These are phyloP conservation scores for Dolomedes plantarius DNA, from an alignment of 2,888 invertebrate species.

Conservation along the genomic window DNA sequence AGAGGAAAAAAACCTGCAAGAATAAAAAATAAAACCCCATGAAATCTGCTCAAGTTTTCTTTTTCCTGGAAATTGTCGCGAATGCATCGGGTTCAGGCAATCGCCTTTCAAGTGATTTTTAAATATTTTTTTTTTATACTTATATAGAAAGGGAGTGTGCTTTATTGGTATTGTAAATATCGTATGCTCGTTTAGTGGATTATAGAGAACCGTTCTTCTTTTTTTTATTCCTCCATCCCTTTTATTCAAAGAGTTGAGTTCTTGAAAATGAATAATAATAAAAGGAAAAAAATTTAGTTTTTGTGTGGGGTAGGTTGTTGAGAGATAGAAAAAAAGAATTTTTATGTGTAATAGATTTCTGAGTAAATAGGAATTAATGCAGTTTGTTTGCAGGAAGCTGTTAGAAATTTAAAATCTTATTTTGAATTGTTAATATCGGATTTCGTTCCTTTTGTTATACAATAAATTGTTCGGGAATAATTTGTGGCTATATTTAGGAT, in stretches of 20 bases:
- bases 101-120: constrained; percentile 3
- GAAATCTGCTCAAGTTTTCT: constrained; percentile 24
- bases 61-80: constrained; percentile 9
- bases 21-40: constrained; percentile 17
- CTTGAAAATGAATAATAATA: too few relatives aligned
- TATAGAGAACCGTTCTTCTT: neutral
- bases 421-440: too few relatives aligned
- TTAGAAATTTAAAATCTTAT: too few relatives aligned
- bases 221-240: neutral
- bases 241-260: too few relatives aligned
- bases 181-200: neutral
- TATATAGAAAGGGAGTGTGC: neutral
- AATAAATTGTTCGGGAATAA: too few relatives aligned
- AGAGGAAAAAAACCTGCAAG: constrained; percentile 22
- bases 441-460: too few relatives aligned
- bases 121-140: constrained; percentile 3
- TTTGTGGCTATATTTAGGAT: too few relatives aligned
- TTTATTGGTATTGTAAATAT: constrained; percentile 15
- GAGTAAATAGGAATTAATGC: neutral
- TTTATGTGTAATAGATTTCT: neutral
- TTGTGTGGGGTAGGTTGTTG: neutral
- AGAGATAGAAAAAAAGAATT: neutral
- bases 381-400: neutral
- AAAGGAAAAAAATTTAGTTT: too few relatives aligned
- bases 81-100: neutral